Percentiles rank a stretch among this genome's conserved stretches.
phyloP scores from a whole-genome alignment of 2,888 invertebrate genomes.

The Eupsilia transversa region DNA sequence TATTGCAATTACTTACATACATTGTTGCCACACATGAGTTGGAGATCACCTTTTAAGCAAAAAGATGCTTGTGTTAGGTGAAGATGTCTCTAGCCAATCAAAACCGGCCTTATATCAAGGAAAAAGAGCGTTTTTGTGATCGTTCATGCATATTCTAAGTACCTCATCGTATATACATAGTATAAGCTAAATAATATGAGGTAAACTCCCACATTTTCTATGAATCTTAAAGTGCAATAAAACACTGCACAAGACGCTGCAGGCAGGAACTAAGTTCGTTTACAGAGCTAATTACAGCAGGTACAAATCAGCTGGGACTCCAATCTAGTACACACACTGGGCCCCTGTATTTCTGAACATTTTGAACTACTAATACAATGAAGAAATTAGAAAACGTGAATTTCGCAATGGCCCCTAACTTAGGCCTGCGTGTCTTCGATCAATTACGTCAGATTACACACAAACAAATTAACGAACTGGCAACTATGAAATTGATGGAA shows the following conservation, averaged over 20 bases:
- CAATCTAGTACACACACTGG: slow-evolving; percentile 8
- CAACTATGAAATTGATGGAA: slow-evolving; percentile 53
- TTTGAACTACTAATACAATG: slow-evolving; percentile 1
- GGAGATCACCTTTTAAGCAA: too few species aligned
- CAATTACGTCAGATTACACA: slow-evolving; percentile 60
- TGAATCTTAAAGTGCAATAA: slow-evolving; percentile 41
- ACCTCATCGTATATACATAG: not conserved
- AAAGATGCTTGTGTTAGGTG: too few species aligned
- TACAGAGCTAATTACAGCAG: slow-evolving; percentile 51
- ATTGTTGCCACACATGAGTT: too few species aligned
- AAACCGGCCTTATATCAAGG: not conserved
- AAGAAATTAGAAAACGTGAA: not conserved
- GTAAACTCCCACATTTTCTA: slow-evolving; percentile 28
- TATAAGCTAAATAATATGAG: not conserved
- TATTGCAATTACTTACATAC: too few species aligned
- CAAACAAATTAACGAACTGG: slow-evolving; percentile 56
- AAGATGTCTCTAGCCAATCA: not conserved
- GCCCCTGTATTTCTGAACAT: slow-evolving; percentile 27
- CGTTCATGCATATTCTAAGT: not conserved
- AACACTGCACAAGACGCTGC: slow-evolving; percentile 39
- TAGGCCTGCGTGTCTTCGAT: slow-evolving; percentile 49
- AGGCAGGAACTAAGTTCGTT: slow-evolving; percentile 40
- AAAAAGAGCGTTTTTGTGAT: not conserved
- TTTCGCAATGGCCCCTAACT: slow-evolving; percentile 22
- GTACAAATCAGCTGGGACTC: slow-evolving; percentile 51